phyloP scores from a whole-genome alignment of 2,888 invertebrate genomes.

The Seladonia tumulorum region DNA sequence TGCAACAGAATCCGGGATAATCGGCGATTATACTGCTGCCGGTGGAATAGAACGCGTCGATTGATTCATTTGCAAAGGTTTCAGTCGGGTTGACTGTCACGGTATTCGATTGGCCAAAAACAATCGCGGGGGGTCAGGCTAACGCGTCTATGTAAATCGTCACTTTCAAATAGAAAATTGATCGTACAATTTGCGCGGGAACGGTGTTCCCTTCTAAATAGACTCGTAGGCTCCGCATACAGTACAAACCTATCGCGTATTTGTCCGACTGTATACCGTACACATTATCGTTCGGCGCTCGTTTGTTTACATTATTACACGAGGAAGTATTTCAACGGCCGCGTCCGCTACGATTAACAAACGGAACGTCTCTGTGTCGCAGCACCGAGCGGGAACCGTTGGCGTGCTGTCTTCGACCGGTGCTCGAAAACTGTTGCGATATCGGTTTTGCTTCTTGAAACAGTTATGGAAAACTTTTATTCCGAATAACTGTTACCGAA shows the following conservation, averaged over 20 bases:
- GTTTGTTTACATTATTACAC: background rate
- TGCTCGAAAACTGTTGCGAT: no score
- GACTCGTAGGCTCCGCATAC: background rate
- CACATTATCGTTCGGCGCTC: background rate
- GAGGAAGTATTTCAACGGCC: background rate
- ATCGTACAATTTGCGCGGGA: background rate
- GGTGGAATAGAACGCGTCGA: background rate
- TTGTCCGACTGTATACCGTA: background rate
- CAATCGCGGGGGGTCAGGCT: background rate
- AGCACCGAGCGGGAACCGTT: no score
- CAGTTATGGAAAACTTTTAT: no score
- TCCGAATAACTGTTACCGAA: no score
- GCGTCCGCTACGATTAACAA: background rate
- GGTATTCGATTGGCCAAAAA: background rate
- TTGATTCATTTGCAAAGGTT: conserved; percentile 16
- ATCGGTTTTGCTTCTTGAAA: no score
- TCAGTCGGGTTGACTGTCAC: background rate
- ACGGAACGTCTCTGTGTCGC: no score
- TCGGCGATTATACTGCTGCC: conserved; percentile 7
- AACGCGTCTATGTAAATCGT: background rate
- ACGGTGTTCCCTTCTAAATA: background rate
- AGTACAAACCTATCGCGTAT: background rate
- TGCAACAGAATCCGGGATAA: background rate
- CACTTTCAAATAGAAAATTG: background rate
- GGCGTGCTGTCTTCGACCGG: no score